Conservation (phyloP, 2,888 invertebrate genomes). For the Mamestra brassicae region DNA sequence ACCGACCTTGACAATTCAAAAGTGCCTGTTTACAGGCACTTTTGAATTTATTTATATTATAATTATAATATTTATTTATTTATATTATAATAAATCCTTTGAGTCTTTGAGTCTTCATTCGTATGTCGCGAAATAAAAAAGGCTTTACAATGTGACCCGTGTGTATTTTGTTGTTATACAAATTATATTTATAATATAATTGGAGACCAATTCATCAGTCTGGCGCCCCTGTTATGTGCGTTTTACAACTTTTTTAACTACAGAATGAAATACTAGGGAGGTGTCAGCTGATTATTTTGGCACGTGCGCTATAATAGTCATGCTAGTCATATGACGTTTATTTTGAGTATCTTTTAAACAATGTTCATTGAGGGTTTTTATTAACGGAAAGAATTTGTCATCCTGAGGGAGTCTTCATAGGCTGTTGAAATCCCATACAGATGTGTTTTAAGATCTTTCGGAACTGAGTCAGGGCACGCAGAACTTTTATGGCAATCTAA, state of each 20-base stretch:
- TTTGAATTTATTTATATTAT: no score
- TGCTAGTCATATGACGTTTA: slow-evolving; percentile 35
- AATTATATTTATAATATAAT: slow-evolving; percentile 10
- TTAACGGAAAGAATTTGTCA: not conserved
- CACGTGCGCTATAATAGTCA: slow-evolving; percentile 13
- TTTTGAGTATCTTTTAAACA: slow-evolving; percentile 33
- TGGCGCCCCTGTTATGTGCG: slow-evolving; percentile 38
- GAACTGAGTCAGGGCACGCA: not conserved
- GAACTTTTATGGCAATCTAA: no score
- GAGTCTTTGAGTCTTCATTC: no score
- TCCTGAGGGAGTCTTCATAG: not conserved
- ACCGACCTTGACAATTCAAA: no score
- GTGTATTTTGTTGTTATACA: no score
- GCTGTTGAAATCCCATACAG: not conserved
- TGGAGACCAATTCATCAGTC: slow-evolving; percentile 33
- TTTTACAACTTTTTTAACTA: slow-evolving; percentile 34
- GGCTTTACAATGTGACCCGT: slow-evolving; percentile 5
- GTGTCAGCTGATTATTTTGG: slow-evolving; percentile 40
- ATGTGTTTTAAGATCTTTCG: not conserved
- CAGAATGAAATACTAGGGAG: slow-evolving; percentile 4
- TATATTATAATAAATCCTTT: no score
- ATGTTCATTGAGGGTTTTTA: slow-evolving; percentile 35
- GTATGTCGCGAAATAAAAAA: not conserved
- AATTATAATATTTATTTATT: no score
- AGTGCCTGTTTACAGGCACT: no score